Evolutionary conservation across 2,113 vertebrate species (phyloP).

Genomic region (Oncorhynchus nerka): DNA sequence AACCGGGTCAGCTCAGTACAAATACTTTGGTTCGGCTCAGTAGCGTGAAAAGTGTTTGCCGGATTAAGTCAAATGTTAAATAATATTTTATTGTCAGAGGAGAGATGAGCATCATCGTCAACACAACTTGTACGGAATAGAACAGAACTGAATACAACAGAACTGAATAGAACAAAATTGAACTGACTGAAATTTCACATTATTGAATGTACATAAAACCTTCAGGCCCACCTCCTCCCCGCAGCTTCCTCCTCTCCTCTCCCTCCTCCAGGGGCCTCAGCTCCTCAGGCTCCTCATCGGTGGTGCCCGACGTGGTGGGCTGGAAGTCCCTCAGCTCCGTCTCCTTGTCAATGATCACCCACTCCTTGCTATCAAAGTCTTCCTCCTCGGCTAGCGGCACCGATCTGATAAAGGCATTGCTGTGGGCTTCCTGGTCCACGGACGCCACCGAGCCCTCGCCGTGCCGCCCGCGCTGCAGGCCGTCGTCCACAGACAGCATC

Average conservation of each 20-base stretch:
- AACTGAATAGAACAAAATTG: too few relatives aligned
- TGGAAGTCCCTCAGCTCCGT: slow-evolving; percentile 96
- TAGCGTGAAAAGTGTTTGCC: too few relatives aligned
- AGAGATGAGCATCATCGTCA: too few relatives aligned
- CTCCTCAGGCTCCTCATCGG: slow-evolving; percentile 95
- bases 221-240: background rate
- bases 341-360: slow-evolving; percentile 99
- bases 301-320: slow-evolving; percentile 94
- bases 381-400: slow-evolving; percentile 96
- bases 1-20: too few relatives aligned
- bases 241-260: slow-evolving; percentile 81
- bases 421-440: slow-evolving; percentile 92
- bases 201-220: too few relatives aligned
- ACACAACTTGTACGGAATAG: too few relatives aligned
- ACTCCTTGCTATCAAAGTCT: slow-evolving; percentile 98
- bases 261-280: slow-evolving; percentile 90
- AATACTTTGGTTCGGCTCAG: too few relatives aligned
- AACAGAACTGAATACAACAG: too few relatives aligned
- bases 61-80: too few relatives aligned
- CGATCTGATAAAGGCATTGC: slow-evolving; percentile 95
- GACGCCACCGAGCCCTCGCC: slow-evolving; percentile 88
- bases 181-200: too few relatives aligned
- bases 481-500: slow-evolving; percentile 92
- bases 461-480: slow-evolving; percentile 84
- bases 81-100: too few relatives aligned